Base-by-base conservation (phyloP, 2,113 vertebrate species). In the Erpornis zantholeuca region DNA sequence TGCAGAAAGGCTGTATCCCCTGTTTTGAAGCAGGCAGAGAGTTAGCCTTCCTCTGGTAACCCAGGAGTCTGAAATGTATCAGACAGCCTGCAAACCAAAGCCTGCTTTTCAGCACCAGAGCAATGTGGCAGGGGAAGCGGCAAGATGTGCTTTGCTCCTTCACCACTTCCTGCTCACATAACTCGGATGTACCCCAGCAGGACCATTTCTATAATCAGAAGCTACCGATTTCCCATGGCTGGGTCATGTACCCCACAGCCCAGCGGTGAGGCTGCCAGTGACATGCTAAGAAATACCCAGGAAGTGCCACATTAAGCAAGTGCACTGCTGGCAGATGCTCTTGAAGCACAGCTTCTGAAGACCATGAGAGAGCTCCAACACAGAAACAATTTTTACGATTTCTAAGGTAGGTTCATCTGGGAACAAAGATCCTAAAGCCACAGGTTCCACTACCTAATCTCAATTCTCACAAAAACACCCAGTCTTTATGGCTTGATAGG, bases 81-180 rank as follows among this genome's bases (percentile, higher is more conserved):
- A 92, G 82, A n/a, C 61, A 82, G 33, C 47, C 53, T 91, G 82
- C 78, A 91, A 92, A 66, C 76, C 88, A 61, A 76, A 95, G 71
- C 68, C 65, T 0, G 56, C 70, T 90, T 93, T 94, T 90, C 59
- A 65, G 61, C 79, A 82, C 40, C 69, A 23, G 63, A 90, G 64
- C 47, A 90, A 77, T 79, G 83, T 80, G 76, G 73, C 77, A 86
- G 47, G 95, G 93, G 90, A 95, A 95, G 84, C n/a, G 68, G 66
- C 83, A 92, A 87, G 63, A 84, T 68, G 81, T 93, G 69, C 53
- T 85, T 75, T 3, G 22, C 71, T 86, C 72, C 86, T 93, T 86
- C 60, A 95, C 96, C 96, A 95, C 95, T 97, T 97, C 97, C 97
- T 97, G 97, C 82, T 87, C 81, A 19, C 7, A 15, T 59, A 85